Conservation (phyloP, 2,797 vertebrate species). For the Fratercula arctica region DNA sequence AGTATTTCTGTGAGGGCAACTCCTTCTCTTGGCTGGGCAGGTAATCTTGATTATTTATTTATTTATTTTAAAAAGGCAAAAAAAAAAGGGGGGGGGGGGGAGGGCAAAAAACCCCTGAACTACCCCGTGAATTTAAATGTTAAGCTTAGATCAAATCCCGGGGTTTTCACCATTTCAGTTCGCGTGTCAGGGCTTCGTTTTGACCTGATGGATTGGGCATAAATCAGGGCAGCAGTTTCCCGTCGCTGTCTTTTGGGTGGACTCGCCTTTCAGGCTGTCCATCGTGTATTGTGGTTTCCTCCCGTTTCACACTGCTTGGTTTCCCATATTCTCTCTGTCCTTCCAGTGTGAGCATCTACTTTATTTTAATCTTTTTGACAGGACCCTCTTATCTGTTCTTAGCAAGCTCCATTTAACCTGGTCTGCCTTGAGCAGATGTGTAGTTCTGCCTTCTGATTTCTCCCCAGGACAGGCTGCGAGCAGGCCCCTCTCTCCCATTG, state of each 20-base stretch:
- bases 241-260: not conserved
- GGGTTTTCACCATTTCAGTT: not conserved
- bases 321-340: not conserved
- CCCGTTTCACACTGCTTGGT: not conserved
- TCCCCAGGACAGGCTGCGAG: fast-evolving
- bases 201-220: not conserved
- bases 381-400: conserved; percentile 35
- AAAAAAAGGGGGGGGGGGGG: not conserved
- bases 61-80: not conserved
- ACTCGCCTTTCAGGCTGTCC: not conserved
- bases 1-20: not conserved
- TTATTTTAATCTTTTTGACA: conserved; percentile 59
- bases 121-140: not conserved
- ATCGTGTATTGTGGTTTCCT: not conserved
- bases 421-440: not conserved
- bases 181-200: not conserved
- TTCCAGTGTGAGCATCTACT: conserved; percentile 1
- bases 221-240: not conserved
- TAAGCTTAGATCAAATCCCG: not conserved
- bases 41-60: not conserved
- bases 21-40: not conserved
- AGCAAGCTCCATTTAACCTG: conserved; percentile 14
- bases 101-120: too few relatives aligned
- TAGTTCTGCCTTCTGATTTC: not conserved
- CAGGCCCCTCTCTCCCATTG: not conserved